These are phyloP conservation scores for Brachionus rubens DNA, from an alignment of 1,140 invertebrate species.

Conservation along the genomic window DNA sequence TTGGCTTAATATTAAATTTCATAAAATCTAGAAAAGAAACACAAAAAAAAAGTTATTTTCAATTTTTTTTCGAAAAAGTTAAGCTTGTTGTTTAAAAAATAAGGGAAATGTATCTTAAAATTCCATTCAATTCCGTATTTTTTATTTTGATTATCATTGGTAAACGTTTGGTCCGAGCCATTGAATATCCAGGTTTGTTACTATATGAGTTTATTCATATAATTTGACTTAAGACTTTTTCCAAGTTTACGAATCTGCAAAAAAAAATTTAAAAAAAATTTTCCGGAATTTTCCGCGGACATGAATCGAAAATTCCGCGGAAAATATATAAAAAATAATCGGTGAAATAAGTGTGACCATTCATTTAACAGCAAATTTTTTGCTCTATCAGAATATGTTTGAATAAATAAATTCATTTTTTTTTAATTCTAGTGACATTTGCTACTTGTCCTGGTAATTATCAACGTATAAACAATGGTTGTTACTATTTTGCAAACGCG, in stretches of 20 bases:
- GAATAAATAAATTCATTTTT: background rate
- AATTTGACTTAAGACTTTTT: too few species aligned
- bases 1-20: too few species aligned
- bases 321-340: too few species aligned
- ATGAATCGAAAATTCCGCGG: too few species aligned
- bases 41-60: too few species aligned
- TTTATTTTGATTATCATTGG: background rate
- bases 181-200: background rate
- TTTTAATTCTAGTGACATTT: background rate
- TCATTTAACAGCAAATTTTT: too few species aligned
- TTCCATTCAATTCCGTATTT: background rate
- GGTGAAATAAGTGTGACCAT: too few species aligned
- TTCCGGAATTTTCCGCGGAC: too few species aligned
- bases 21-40: too few species aligned
- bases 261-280: too few species aligned
- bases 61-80: too few species aligned
- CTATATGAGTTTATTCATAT: background rate
- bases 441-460: background rate
- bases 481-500: slow-evolving; percentile 2
- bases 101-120: background rate
- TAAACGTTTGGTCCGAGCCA: background rate
- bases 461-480: slow-evolving; percentile 37
- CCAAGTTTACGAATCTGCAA: too few species aligned
- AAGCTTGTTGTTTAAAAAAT: slow-evolving; percentile 2
- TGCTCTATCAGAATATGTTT: background rate